These are phyloP conservation scores for Archocentrus centrarchus DNA, from an alignment of 2,113 vertebrate genomes.

Conservation along the genomic window DNA sequence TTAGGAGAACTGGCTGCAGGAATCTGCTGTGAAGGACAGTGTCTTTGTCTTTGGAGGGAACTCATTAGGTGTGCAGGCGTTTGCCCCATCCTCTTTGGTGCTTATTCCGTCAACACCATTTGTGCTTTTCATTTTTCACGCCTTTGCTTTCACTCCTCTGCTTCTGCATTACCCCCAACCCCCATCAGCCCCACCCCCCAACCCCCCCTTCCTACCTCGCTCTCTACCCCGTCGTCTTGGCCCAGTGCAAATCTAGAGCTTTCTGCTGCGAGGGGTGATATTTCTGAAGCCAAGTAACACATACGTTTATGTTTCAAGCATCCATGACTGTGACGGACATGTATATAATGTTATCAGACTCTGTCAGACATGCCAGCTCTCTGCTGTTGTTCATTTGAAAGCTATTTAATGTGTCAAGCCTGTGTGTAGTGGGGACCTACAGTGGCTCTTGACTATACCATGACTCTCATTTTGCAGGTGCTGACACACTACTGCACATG, in stretches of 20 bases:
- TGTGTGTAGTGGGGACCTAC: slow-evolving; percentile 18
- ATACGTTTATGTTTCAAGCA: slow-evolving; percentile 69
- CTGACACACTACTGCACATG: slow-evolving; percentile 50
- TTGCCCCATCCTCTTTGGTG: slow-evolving; percentile 64
- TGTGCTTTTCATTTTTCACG: slow-evolving; percentile 81
- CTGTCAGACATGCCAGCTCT: slow-evolving; percentile 73
- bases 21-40: slow-evolving; percentile 59
- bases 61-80: slow-evolving; percentile 61
- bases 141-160: slow-evolving; percentile 56
- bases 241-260: slow-evolving; percentile 60
- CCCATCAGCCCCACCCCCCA: slow-evolving; percentile 7
- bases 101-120: slow-evolving; percentile 74
- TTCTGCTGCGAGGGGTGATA: slow-evolving; percentile 56
- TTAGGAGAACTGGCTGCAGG: slow-evolving; percentile 24
- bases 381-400: slow-evolving; percentile 72
- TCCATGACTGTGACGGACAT: slow-evolving; percentile 76
- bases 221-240: slow-evolving; percentile 44
- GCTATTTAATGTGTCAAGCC: slow-evolving; percentile 60
- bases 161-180: slow-evolving; percentile 12
- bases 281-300: slow-evolving; percentile 67
- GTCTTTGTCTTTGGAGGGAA: slow-evolving; percentile 68
- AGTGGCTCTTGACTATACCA: slow-evolving; percentile 35
- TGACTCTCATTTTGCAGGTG: slow-evolving; percentile 63
- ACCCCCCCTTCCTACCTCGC: slow-evolving; percentile 3
- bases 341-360: slow-evolving; percentile 77